Base-by-base conservation (phyloP, 2,888 invertebrate genomes). In the Agrotis puta region DNA sequence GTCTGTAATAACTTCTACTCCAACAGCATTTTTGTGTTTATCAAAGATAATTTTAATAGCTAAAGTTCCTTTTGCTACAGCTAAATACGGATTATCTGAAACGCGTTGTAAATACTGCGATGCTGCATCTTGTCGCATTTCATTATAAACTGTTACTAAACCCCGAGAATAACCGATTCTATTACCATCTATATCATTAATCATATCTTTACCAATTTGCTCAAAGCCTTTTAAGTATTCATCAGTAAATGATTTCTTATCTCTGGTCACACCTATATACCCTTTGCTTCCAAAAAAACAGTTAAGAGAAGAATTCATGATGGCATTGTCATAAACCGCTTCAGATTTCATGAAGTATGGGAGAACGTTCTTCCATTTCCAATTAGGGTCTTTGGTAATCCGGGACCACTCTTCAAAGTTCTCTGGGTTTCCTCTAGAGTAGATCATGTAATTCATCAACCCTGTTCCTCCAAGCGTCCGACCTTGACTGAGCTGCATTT, bases 11-110 rank as follows among this genome's bases (percentile, higher is more conserved):
- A 73, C 72, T 74, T 81, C 58, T 14, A 85, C 76, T 16, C 67
- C 82, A 22, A 73, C 45, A 39, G 82, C 85, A 9, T 70, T 78
- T 56, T 64, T 79, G 16, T 79, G 50, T 9, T 71, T 20, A 59
- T 84, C 75, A 27, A 85, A 79, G 33, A 78, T 59, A 54, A 85
- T 80, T 81, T 77, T 83, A 0, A 68, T 80, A 2, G 62, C 85
- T 24, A 77, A 57, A 5, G 85, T 76, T n/a, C 57, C 68, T 62
- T 81, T 80, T 2, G 70, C 74, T 7, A 61, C 48, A 18, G 74
- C 69, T 39, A 77, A 27, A 16, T 81, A 80, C 3, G 22, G 22
- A 58, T 16, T 80, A 0, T 72, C 64, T 11, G 61, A 48, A 1
- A 77, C 64, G 14, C n/a, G 58, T 47, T 56, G 53, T 16, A 80